Conservation (phyloP, 1,140 invertebrate genomes). For the Zaprionus africanus region DNA sequence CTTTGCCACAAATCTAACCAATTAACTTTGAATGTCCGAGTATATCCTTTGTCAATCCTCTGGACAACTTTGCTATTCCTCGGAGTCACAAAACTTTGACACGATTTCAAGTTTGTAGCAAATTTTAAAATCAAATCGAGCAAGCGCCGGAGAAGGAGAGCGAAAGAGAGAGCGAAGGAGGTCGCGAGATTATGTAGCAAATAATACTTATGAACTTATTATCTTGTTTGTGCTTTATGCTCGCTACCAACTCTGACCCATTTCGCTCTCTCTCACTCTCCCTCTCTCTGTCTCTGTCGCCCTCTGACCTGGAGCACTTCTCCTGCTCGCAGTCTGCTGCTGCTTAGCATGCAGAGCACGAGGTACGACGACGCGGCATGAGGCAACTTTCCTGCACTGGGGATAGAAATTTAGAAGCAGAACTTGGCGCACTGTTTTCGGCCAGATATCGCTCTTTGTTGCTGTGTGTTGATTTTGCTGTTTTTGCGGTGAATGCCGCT, state of each 20-base stretch:
- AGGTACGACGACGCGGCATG: slow-evolving; percentile 32
- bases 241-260: slow-evolving; percentile 27
- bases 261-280: not conserved
- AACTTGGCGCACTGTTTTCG: slow-evolving; percentile 73
- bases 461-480: slow-evolving; percentile 22
- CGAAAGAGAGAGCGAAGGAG: not conserved
- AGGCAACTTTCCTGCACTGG: slow-evolving; percentile 58
- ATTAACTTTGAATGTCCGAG: slow-evolving; percentile 61
- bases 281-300: not conserved
- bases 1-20: slow-evolving; percentile 59
- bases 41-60: slow-evolving; percentile 56
- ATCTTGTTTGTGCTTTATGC: slow-evolving; percentile 76
- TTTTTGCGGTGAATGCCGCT: slow-evolving; percentile 14
- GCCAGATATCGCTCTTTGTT: slow-evolving; percentile 69
- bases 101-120: slow-evolving; percentile 58
- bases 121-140: slow-evolving; percentile 75
- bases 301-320: slow-evolving; percentile 23
- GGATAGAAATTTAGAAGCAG: slow-evolving; percentile 78
- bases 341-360: slow-evolving; percentile 75
- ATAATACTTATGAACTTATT: slow-evolving; percentile 83
- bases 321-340: slow-evolving; percentile 16
- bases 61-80: slow-evolving; percentile 18
- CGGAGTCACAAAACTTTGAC: slow-evolving; percentile 63
- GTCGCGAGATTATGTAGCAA: slow-evolving; percentile 69
- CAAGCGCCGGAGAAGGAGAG: slow-evolving; percentile 9